Conservation (phyloP, 2,113 vertebrate species). For the Epinephelus fuscoguttatus region DNA sequence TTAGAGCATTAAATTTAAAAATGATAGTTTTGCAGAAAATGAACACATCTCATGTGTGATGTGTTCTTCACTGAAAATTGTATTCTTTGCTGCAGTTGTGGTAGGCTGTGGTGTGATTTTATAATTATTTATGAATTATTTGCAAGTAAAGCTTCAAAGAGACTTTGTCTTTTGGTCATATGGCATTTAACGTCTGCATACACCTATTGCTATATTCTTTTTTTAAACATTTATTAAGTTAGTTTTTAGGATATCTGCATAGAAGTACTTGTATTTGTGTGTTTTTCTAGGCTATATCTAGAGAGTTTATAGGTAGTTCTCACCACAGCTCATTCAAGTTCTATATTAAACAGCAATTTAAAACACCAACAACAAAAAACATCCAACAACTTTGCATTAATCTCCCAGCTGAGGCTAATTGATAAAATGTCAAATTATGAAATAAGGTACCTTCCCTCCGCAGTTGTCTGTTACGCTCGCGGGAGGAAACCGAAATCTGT, state of each 20-base stretch:
- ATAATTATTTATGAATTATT: not conserved
- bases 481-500: not conserved
- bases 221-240: not conserved
- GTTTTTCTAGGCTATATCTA: not conserved
- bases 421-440: not conserved
- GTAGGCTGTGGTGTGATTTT: not conserved
- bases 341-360: not conserved
- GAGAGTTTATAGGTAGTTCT: not conserved
- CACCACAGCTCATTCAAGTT: not conserved
- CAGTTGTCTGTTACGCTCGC: not conserved
- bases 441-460: not conserved
- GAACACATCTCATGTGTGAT: not conserved
- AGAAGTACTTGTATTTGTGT: not conserved
- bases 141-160: not conserved
- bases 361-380: not conserved
- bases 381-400: not conserved
- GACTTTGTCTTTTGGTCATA: not conserved
- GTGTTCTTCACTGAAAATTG: no score
- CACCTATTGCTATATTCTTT: not conserved
- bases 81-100: not conserved
- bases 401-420: not conserved
- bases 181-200: not conserved
- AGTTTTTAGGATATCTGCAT: not conserved
- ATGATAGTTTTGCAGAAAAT: not conserved
- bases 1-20: not conserved